These are phyloP conservation scores for human (Homo sapiens) DNA, from an alignment of 2,113 vertebrate species.

Conservation along the genomic window DNA sequence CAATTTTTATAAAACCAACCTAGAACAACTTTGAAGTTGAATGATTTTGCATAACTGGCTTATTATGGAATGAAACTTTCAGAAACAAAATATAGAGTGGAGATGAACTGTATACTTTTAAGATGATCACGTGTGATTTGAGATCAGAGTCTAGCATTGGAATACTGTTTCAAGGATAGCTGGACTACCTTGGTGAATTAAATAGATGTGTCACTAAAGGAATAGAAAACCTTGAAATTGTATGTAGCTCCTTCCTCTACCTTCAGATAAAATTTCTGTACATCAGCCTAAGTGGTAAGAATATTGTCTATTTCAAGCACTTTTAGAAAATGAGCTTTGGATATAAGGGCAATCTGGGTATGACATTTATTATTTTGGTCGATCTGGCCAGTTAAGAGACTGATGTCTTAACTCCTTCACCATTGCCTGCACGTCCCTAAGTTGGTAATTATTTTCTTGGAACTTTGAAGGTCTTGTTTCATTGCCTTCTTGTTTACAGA, in stretches of 20 bases:
- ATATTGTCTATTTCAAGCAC: background rate
- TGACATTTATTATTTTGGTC: background rate
- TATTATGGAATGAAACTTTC: slow-evolving; percentile 40
- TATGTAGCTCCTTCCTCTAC: background rate
- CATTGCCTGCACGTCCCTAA: background rate
- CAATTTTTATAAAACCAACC: slow-evolving; percentile 27
- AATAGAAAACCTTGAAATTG: background rate
- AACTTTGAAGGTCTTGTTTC: background rate
- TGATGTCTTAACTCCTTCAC: background rate
- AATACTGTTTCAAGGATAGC: slow-evolving; percentile 11
- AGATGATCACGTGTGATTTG: background rate
- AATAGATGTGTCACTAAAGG: background rate
- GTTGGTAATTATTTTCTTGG: background rate
- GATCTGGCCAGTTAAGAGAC: background rate
- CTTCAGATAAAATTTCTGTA: background rate
- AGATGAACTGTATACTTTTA: background rate
- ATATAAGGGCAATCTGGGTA: background rate
- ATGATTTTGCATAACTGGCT: slow-evolving; percentile 42
- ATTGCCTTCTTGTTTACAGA: background rate
- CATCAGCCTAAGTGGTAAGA: background rate
- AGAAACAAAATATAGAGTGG: slow-evolving; percentile 31
- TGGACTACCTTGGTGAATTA: background rate
- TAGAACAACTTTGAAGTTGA: slow-evolving; percentile 39
- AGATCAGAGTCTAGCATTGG: background rate
- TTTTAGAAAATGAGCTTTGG: slow-evolving; percentile 5